Base-by-base conservation (phyloP, 2,888 invertebrate species). In the Keiferia lycopersicella region DNA sequence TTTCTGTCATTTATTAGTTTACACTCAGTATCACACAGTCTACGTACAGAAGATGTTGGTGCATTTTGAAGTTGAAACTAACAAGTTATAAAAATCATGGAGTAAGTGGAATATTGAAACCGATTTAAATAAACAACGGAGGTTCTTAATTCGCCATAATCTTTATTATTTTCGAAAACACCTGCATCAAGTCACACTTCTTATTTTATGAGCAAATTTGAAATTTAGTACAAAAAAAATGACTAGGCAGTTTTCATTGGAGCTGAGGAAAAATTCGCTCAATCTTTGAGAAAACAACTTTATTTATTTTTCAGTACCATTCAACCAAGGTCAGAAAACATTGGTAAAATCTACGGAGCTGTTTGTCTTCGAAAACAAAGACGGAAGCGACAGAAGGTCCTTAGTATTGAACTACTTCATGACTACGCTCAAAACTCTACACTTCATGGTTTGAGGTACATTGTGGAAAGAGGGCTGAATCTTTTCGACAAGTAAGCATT, bases 341-440 rank as follows among this genome's bases (percentile, higher is more conserved):
- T 39, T 20, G 39, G 18, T 10, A 39, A 69, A 11, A 72, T 73
- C 1, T 69, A 70, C 34, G 76, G 73, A 3, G 75, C 77, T n/a
- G 67, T 77, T 3, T 76, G 75, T 34, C 56, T 14, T 73, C 11
- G 72, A 73, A 79, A 76, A 59, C 69, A 74, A 7, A 71, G 80
- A 58, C 70, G 77, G 7, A 80, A 75, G 59, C 73, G 79, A 0
- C 80, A 77, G 22, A 83, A 78, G 39, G 26, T 72, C 0, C 65
- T 83, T 0, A 63, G 80, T 2, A 70, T 63, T 2, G 69, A 72
- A 16, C 64, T 80, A n/a, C 61, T 77, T 22, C 48, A 68, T n/a
- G 82, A 82, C 34, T 82, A 79, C 34, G 75, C 81, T 1, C 67
- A 69, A 56, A 80, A 79, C 51, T 81, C 80, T 0, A 78, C 82